Evolutionary conservation across 2,797 vertebrate species (phyloP), one percentile per base, ranked within the genome.

Genomic region (Spinus olivaceus): DNA sequence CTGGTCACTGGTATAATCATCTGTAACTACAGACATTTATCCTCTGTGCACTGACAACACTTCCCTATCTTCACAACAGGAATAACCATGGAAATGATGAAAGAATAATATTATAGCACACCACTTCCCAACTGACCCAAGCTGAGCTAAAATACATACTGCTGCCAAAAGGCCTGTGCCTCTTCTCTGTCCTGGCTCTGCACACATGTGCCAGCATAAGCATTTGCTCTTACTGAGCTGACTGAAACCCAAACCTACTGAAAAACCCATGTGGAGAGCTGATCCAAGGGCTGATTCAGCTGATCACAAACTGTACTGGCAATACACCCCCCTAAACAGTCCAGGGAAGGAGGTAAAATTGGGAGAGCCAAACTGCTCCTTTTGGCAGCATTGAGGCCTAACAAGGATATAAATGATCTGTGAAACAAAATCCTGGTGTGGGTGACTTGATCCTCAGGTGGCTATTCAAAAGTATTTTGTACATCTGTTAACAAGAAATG

Each of bases 41-140:
- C 12, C 20, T 71, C 19, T 7, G 8, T 20, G 49, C 37, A 47
- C 11, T 30, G 59, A 14, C 32, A 57, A 24, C 19, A 35, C 15
- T 19, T 67, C 25, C 44, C 56, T 50, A 49, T 22, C 37, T 56
- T n/a, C 54, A 59, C 44, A 90, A 56, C 19, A 39, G 33, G 49
- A 76, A 78, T 0, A 0, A 39, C 20, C 24, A 59, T 0, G 5
- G 49, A 63, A 81, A 84, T 9, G 8, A 59, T 32, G 14, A 35
- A 81, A 50, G 22, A 86, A 56, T 10, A 23, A 27, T 72, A 44
- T n/a, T 46, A 44, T 4, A 73, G 47, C 39, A 42, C 22, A 35
- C 5, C 0, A 1, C 53, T 66, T 70, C 35, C 28, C n/a, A 69
- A 16, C 2, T 9, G n/a, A 39, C 54, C 79, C 57, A 61, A 82